Evolutionary conservation across 1,140 invertebrate species (phyloP).

Genomic region (Aphelenchoides besseyi): DNA sequence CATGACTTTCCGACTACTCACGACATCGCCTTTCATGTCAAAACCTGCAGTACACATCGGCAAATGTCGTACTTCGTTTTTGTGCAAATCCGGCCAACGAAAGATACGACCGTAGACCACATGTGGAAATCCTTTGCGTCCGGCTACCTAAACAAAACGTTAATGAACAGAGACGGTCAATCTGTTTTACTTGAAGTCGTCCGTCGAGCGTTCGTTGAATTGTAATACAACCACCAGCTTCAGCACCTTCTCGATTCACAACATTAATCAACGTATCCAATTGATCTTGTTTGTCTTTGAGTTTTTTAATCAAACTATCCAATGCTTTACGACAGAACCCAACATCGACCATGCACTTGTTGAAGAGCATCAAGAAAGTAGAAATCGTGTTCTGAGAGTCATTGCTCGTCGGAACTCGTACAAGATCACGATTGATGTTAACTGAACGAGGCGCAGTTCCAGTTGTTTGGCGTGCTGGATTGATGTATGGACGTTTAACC

Average conservation of each 20-base stretch:
- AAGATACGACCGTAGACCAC: constrained; percentile 96
- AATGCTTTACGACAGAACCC: background rate
- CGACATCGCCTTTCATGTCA: constrained; percentile 66
- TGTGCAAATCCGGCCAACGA: constrained; percentile 97
- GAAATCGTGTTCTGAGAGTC: constrained; percentile 43
- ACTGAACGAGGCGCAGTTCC: no score
- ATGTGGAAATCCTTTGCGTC: constrained; percentile 75
- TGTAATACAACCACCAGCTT: constrained; percentile 96
- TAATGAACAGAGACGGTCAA: background rate
- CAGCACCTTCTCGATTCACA: constrained; percentile 94
- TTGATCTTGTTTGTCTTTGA: constrained; percentile 87
- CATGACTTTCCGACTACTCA: constrained; percentile 86
- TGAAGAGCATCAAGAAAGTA: constrained; percentile 37
- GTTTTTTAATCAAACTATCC: constrained; percentile 51
- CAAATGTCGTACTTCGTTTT: constrained; percentile 97
- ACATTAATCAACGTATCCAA: constrained; percentile 92
- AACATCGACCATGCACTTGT: constrained; percentile 40
- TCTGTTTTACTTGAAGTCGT: constrained; percentile 75
- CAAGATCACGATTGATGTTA: no score
- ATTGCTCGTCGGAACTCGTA: constrained; percentile 28
- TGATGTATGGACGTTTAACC: no score
- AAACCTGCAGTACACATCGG: constrained; percentile 82
- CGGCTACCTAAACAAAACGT: constrained; percentile 11
- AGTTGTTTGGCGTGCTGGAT: no score
- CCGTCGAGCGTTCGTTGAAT: constrained; percentile 98